phyloP scores from a whole-genome alignment of 2,113 vertebrate species.

The Mesitornis unicolor region DNA sequence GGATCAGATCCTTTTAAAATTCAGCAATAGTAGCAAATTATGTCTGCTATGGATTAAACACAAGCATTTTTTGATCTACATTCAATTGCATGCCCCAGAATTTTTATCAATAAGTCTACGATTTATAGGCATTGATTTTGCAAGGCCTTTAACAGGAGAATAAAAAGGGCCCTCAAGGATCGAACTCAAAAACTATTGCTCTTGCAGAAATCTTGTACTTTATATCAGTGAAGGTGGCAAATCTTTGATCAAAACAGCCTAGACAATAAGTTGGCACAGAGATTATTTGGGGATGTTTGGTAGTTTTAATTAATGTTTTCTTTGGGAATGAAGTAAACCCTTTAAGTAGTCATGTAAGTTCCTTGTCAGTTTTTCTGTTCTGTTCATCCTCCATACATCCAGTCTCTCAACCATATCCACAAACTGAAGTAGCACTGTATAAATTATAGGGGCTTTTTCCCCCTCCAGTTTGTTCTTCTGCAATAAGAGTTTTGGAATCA shows the following conservation, averaged over 20 bases:
- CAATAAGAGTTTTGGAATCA: neutral
- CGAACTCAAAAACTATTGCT: slow-evolving; percentile 65
- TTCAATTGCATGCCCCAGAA: slow-evolving; percentile 61
- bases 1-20: slow-evolving; percentile 74
- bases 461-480: neutral
- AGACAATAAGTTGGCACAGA: slow-evolving; percentile 22
- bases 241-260: slow-evolving; percentile 59
- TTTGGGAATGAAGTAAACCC: neutral
- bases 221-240: slow-evolving; percentile 40
- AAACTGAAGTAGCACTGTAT: neutral
- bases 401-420: neutral
- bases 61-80: slow-evolving; percentile 70
- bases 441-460: neutral
- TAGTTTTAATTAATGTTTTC: slow-evolving; percentile 9
- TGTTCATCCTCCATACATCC: neutral
- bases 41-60: slow-evolving; percentile 70
- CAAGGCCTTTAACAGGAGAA: slow-evolving; percentile 59
- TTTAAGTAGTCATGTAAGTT: neutral
- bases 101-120: slow-evolving; percentile 77
- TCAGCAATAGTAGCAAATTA: slow-evolving; percentile 70
- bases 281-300: slow-evolving; percentile 31
- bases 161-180: slow-evolving; percentile 64
- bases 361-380: neutral
- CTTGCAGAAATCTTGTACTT: slow-evolving; percentile 58
- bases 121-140: slow-evolving; percentile 73